These are phyloP conservation scores for Oplegnathus fasciatus DNA, from an alignment of 2,113 vertebrate species.

Conservation along the genomic window DNA sequence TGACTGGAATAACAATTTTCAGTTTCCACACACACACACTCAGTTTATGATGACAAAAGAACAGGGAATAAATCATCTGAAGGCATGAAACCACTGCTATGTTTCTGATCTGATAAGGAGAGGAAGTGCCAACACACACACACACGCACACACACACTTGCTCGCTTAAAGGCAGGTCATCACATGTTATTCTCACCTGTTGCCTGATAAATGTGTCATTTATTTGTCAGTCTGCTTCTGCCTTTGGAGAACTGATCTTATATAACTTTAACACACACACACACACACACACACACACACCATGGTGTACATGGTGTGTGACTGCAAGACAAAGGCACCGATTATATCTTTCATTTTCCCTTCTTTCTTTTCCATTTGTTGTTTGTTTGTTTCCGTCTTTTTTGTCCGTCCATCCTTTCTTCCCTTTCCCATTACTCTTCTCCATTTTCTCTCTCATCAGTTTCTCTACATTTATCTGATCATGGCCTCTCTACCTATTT, in stretches of 20 bases:
- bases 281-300: too few relatives aligned
- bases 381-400: neutral
- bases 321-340: too few relatives aligned
- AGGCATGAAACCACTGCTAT: too few relatives aligned
- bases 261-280: neutral
- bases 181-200: neutral
- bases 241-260: neutral
- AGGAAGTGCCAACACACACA: neutral
- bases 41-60: neutral
- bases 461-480: conserved; percentile 16
- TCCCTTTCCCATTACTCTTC: neutral
- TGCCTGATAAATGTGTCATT: conserved; percentile 10
- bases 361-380: neutral
- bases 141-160: neutral
- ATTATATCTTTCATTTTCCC: neutral
- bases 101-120: too few relatives aligned
- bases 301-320: neutral
- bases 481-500: conserved; percentile 8
- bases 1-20: neutral
- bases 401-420: neutral
- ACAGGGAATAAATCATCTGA: neutral
- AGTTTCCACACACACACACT: neutral
- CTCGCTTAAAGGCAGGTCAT: neutral
- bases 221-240: conserved; percentile 6
- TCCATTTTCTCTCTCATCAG: neutral